phyloP scores from a whole-genome alignment of 2,113 vertebrate genomes.

The Plecturocebus donacophilus region DNA sequence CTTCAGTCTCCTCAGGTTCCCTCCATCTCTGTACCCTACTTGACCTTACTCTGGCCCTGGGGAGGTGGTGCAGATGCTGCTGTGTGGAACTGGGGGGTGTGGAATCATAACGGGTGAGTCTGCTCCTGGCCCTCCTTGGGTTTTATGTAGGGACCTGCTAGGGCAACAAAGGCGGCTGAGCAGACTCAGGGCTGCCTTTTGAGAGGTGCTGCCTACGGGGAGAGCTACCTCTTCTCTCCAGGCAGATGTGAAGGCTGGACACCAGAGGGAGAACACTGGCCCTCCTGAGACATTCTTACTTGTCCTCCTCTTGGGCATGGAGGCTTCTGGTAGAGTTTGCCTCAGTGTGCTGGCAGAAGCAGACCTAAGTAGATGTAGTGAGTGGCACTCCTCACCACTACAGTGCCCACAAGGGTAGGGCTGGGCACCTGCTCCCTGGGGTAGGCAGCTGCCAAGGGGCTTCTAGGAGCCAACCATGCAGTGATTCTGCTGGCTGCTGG shows the following conservation, averaged over 20 bases:
- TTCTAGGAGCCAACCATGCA: not conserved
- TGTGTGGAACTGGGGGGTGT: not conserved
- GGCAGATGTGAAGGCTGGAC: not conserved
- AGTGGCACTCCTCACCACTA: not conserved
- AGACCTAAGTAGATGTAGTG: not conserved
- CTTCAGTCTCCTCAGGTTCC: not conserved
- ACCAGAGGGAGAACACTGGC: not conserved
- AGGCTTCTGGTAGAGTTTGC: not conserved
- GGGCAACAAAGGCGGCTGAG: not conserved
- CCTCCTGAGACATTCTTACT: not conserved
- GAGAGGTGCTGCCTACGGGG: not conserved
- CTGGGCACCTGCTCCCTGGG: not conserved
- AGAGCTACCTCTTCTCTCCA: not conserved
- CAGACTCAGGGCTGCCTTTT: not conserved
- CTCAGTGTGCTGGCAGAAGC: accelerated
- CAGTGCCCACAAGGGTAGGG: not conserved
- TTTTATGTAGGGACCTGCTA: not conserved
- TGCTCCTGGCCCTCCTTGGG: not conserved
- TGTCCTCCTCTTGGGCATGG: too few relatives aligned
- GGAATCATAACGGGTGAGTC: not conserved
- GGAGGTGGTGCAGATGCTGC: not conserved
- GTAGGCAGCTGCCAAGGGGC: not conserved
- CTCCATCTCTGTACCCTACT: not conserved
- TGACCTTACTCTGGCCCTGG: not conserved
- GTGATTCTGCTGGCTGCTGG: not conserved